Evolutionary conservation across 2,113 vertebrate genomes (phyloP).

Genomic region (Neoarius graeffei): DNA sequence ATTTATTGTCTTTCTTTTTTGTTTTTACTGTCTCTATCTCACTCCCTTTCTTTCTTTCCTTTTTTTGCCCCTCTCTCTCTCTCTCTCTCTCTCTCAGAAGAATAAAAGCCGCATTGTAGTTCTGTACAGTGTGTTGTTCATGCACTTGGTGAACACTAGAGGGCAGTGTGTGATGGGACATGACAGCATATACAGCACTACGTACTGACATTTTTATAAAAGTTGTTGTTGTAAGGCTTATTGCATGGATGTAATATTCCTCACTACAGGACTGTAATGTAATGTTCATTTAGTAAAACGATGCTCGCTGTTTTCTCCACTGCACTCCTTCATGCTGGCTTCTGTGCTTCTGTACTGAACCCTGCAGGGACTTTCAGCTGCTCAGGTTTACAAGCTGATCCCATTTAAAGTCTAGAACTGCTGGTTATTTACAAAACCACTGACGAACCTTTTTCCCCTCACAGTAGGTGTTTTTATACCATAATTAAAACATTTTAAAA

Average conservation of each 20-base stretch:
- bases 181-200: neutral
- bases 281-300: too few species aligned
- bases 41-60: neutral
- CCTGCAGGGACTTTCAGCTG: neutral
- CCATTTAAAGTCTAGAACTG: neutral
- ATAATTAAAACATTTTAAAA: neutral
- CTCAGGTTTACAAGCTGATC: neutral
- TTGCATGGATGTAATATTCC: neutral
- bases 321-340: neutral
- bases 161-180: conserved; percentile 6
- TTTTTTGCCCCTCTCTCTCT: neutral
- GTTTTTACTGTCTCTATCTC: neutral
- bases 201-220: neutral
- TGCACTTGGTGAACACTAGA: conserved; percentile 17
- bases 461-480: neutral
- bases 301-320: too few species aligned
- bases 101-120: neutral
- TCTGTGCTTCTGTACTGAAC: neutral
- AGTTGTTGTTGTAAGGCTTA: neutral
- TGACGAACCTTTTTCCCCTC: too few species aligned
- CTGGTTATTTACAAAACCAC: neutral
- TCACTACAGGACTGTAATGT: neutral
- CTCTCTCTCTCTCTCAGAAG: neutral
- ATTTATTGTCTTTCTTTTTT: too few species aligned
- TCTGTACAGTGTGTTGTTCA: neutral